Conservation (phyloP, 1,140 invertebrate species). For the Megalopta genalis region DNA sequence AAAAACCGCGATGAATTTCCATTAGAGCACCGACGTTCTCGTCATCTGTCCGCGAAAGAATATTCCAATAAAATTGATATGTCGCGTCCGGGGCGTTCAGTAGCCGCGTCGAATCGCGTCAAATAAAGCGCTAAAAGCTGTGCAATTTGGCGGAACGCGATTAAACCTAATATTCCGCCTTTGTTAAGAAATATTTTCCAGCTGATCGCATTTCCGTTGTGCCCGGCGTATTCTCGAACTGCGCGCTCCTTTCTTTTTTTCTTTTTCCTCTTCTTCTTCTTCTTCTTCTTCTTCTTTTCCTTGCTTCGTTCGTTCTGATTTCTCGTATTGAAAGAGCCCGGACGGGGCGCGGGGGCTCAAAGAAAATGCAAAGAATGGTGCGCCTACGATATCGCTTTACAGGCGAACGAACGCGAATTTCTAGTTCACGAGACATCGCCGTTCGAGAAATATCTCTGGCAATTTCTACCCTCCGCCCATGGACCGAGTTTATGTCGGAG, state of each 20-base stretch:
- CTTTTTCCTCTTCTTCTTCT: background rate
- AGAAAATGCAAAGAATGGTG: slow-evolving; percentile 25
- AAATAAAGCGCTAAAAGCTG: background rate
- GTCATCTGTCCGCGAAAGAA: no score
- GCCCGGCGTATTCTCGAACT: slow-evolving; percentile 1
- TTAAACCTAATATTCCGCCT: background rate
- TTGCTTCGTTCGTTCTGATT: slow-evolving; percentile 36
- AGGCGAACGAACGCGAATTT: slow-evolving; percentile 57
- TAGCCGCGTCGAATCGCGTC: background rate
- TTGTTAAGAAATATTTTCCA: slow-evolving; percentile 4
- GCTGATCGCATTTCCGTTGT: background rate
- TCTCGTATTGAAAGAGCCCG: slow-evolving; percentile 11
- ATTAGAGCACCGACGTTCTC: no score
- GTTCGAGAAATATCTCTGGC: slow-evolving; percentile 29
- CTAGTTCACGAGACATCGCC: slow-evolving; percentile 52
- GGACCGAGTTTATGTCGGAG: slow-evolving; percentile 36
- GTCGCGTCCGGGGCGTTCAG: no score
- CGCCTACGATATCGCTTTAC: slow-evolving; percentile 55
- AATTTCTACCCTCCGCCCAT: slow-evolving; percentile 20
- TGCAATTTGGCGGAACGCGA: background rate
- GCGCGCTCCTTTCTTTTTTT: background rate
- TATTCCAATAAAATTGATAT: no score
- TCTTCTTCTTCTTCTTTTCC: background rate
- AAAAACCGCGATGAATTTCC: no score
- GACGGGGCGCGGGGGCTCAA: background rate